Evolutionary conservation across 2,888 invertebrate genomes (phyloP), one percentile per base, ranked within the genome.

Genomic region (Eubasilissa splendida): DNA sequence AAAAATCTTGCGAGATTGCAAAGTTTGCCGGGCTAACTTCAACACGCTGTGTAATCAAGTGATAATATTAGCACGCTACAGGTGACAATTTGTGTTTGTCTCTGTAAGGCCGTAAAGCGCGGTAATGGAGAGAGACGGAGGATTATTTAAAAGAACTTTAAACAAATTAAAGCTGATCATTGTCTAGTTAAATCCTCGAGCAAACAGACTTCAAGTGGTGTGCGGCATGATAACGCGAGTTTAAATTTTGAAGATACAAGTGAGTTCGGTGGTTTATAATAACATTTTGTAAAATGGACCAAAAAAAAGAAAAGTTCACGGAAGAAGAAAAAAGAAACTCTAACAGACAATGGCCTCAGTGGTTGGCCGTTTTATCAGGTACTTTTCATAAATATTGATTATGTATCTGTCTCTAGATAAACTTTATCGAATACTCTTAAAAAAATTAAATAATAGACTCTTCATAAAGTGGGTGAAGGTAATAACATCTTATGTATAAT

Each of bases 281-380:
- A 58, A 11, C 58, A 11, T 11, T n/a, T 8, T 70, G 7, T 0
- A 70, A 22, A 11, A 70, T 70, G 70, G 70, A 70, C 10, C 14
- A 52, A 14, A 50, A 70, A 53, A 53, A 52, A 14, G 53, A 52
- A n/a, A 22, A 12, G 10, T 53, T 50, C 12, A 8, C 11, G 4
- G 53, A 79, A 31, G 78, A 75, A 50, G 54, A 70, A 31, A 60
- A 58, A 75, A 22, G 22, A 22, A 54, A 73, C 22, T 71, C 14
- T 22, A 85, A 86, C 60, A 87, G 86, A 76, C 85, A 87, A 82
- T 87, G 87, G 87, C 86, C 86, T 22, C 88, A 88, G 80, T 88
- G 87, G 83, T 81, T 87, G 80, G 87, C 88, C 77, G 87, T 87
- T 74, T 85, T 87, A 80, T 87, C 88, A 84, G 87, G 88, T 88